Base-by-base conservation (phyloP, 2,113 vertebrate species). In the Scortum barcoo region DNA sequence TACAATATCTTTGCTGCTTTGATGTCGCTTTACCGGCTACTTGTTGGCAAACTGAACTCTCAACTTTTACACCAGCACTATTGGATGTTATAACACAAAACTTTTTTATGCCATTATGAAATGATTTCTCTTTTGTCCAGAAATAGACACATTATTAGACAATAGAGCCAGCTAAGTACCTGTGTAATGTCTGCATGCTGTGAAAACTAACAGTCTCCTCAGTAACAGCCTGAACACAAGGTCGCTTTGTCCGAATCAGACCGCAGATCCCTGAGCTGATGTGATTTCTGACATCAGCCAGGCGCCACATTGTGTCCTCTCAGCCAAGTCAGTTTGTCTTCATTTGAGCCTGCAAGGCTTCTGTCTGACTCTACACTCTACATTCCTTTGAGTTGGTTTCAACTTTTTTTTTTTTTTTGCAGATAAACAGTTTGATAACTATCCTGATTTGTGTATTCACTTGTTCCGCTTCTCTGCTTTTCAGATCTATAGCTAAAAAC, bases 21-120 rank as follows among this genome's bases (percentile, higher is more conserved):
- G 30, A 36, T 13, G 51, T 79, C 88, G 77, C 81, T 91, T 86
- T 40, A 56, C 26, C n/a, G 76, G 85, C 78, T 73, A 20, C 68
- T 76, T 92, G 87, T 81, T 78, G 80, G 68, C 88, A 92, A 93
- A 92, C 86, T 91, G 89, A 86, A 77, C 26, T 76, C 77, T 4
- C 11, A n/a, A 44, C 50, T 50, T 10, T 26, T 26, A 5, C n/a
- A 68, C 0, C 20, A 3, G 24, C 26, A 44, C 9, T n/a, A 6
- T 22, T 2, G 16, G 22, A 48, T 11, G 5, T 60, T 50, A 24
- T 19, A 22, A 69, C 17, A 76, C 54, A 24, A 68, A 78, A 66
- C 14, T 61, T 70, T 17, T 17, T 40, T 30, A 19, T 46, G 17
- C 22, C 24, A n/a, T 36, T 20, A 60, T 38, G 22, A 69, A 26